These are phyloP conservation scores for Aradophagus sp. DNA, from an alignment of 1,140 invertebrate genomes.

Conservation along the genomic window DNA sequence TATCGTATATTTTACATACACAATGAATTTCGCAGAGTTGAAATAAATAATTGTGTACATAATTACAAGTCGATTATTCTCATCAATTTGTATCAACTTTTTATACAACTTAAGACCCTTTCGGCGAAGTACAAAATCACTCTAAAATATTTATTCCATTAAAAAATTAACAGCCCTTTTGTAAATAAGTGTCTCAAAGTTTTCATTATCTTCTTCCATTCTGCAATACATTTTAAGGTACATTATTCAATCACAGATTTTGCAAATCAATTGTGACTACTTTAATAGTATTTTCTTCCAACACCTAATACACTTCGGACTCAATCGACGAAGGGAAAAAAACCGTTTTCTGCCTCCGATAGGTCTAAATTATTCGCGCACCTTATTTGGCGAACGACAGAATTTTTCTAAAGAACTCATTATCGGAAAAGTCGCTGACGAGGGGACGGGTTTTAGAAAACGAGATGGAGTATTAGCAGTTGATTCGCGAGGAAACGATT, in stretches of 20 bases:
- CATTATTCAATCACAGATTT: no score
- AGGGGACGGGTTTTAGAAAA: slow-evolving; percentile 27
- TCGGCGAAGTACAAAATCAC: no score
- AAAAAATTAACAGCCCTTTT: no score
- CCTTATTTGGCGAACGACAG: slow-evolving; percentile 55
- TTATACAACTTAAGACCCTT: not conserved
- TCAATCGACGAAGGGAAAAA: slow-evolving; percentile 21
- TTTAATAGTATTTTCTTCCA: not conserved
- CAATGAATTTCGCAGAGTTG: no score
- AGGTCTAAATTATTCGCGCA: slow-evolving; percentile 58
- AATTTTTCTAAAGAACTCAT: slow-evolving; percentile 62
- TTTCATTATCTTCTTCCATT: no score
- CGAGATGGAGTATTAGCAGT: slow-evolving; percentile 54
- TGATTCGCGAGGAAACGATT: slow-evolving; percentile 55
- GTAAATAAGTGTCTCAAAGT: no score
- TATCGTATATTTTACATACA: no score
- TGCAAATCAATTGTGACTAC: slow-evolving; percentile 4
- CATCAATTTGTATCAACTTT: no score
- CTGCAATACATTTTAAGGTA: no score
- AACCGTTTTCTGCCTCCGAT: slow-evolving; percentile 60
- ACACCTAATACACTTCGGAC: not conserved
- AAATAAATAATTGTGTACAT: no score
- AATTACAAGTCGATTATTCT: no score
- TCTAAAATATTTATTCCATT: no score
- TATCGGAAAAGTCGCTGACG: slow-evolving; percentile 49